These are phyloP conservation scores for Mizuhopecten yessoensis DNA, from an alignment of 1,140 invertebrate species.

Conservation along the genomic window DNA sequence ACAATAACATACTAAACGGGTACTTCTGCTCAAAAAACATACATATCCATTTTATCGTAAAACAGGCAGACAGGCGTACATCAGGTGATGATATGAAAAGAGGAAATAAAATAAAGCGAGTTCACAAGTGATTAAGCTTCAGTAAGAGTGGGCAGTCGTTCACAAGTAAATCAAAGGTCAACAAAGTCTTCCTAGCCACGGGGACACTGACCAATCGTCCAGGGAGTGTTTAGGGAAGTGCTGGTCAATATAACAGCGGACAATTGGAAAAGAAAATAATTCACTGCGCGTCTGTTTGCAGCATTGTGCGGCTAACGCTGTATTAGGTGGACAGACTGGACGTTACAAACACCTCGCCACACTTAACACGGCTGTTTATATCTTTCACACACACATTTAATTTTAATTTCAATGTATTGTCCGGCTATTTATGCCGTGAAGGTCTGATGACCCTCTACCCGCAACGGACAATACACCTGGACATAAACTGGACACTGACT, in stretches of 20 bases:
- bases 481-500: not conserved
- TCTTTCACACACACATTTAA: not conserved
- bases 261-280: constrained; percentile 29
- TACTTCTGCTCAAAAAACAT: not conserved
- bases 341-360: not conserved
- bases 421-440: not conserved
- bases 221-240: not conserved
- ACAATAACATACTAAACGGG: not conserved
- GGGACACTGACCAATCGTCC: not conserved
- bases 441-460: not conserved
- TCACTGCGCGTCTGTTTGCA: not conserved
- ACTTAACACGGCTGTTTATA: not conserved
- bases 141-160: not conserved
- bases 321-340: not conserved
- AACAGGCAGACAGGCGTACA: not conserved
- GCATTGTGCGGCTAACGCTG: not conserved
- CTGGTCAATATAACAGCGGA: not conserved
- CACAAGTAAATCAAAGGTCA: constrained; percentile 1
- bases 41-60: not conserved
- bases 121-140: not conserved
- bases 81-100: not conserved
- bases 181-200: not conserved
- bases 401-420: constrained; percentile 10
- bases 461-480: not conserved
- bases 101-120: not conserved